These are phyloP conservation scores for Drosophila rubida DNA, from an alignment of 2,888 invertebrate genomes.

Conservation along the genomic window DNA sequence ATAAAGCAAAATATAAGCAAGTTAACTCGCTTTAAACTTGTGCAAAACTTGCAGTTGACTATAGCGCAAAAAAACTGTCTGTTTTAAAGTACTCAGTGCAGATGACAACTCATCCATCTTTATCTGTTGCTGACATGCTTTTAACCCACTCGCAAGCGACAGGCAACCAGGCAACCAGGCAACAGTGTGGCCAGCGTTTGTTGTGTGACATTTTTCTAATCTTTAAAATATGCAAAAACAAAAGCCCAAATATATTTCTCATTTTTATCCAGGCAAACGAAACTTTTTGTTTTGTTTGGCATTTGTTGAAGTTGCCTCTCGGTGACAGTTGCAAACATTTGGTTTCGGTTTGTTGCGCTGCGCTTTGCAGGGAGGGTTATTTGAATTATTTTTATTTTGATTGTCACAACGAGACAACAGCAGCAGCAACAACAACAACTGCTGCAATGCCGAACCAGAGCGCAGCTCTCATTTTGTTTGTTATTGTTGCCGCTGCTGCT, in stretches of 20 bases:
- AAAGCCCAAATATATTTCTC: slow-evolving; percentile 22
- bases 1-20: not conserved
- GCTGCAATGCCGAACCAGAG: slow-evolving; percentile 45
- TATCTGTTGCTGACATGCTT: slow-evolving; percentile 33
- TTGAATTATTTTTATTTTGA: slow-evolving; percentile 70
- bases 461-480: slow-evolving; percentile 51
- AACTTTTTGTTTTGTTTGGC: slow-evolving; percentile 23
- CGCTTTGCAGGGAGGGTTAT: slow-evolving; percentile 30
- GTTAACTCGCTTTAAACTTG: not conserved
- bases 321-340: slow-evolving; percentile 74
- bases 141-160: slow-evolving; percentile 7
- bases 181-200: slow-evolving; percentile 34
- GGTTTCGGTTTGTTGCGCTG: slow-evolving; percentile 44
- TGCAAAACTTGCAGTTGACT: too few relatives aligned
- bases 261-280: slow-evolving; percentile 26
- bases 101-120: slow-evolving; percentile 32
- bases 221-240: slow-evolving; percentile 57
- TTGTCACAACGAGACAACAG: slow-evolving; percentile 57
- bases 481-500: slow-evolving; percentile 53
- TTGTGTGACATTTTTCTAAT: slow-evolving; percentile 40
- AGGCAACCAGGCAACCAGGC: too few relatives aligned
- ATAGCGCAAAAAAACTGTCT: too few relatives aligned
- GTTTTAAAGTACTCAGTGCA: too few relatives aligned
- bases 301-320: slow-evolving; percentile 10
- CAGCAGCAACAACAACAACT: slow-evolving; percentile 17